Evolutionary conservation across 2,797 vertebrate species (phyloP).

Genomic region (Arremon aurantiirostris): DNA sequence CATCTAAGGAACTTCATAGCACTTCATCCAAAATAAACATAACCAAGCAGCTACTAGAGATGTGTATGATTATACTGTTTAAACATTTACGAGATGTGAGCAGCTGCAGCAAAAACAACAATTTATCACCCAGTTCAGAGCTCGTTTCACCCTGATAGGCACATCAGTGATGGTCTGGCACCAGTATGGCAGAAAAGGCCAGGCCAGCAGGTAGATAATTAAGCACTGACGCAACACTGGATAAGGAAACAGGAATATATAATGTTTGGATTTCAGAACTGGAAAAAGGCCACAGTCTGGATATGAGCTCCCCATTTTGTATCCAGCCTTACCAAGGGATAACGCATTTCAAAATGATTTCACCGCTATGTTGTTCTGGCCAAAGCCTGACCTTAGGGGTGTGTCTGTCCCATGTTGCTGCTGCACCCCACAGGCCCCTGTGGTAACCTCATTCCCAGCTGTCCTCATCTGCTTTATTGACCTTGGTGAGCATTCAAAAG

Average conservation of each 20-base stretch:
- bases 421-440: background rate
- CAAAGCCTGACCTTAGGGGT: background rate
- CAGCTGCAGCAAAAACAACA: constrained; percentile 7
- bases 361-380: background rate
- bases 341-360: background rate
- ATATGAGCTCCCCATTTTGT: background rate
- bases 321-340: background rate
- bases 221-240: background rate
- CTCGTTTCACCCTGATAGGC: background rate
- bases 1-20: constrained; percentile 44
- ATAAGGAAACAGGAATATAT: background rate
- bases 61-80: constrained; percentile 29
- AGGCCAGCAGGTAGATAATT: background rate
- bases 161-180: background rate
- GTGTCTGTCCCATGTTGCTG: background rate
- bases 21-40: constrained; percentile 49
- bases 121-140: constrained; percentile 33
- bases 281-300: background rate
- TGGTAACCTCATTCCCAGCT: background rate
- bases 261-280: background rate
- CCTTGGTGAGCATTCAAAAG: rapidly evolving
- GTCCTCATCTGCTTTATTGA: background rate
- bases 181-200: background rate
- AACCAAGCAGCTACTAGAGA: constrained; percentile 20
- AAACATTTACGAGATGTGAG: constrained; percentile 57